phyloP scores from a whole-genome alignment of 2,888 invertebrate species.

The Orthosia cruda region DNA sequence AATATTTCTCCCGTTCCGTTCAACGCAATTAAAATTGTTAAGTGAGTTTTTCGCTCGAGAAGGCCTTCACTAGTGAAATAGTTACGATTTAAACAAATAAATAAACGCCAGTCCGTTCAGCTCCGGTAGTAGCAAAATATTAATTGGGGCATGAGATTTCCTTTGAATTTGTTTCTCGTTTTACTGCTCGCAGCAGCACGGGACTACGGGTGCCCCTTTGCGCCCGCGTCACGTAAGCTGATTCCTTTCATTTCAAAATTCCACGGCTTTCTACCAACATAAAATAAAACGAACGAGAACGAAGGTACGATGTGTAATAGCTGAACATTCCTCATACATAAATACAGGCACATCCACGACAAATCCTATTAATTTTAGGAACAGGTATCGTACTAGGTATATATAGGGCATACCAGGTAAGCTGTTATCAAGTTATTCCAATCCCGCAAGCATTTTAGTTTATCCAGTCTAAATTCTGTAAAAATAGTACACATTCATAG shows the following conservation, averaged over 20 bases:
- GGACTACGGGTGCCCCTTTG: slow-evolving; percentile 53
- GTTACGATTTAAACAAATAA: slow-evolving; percentile 59
- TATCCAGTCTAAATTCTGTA: slow-evolving; percentile 29
- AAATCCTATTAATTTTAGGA: slow-evolving; percentile 46
- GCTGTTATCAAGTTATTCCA: slow-evolving; percentile 31
- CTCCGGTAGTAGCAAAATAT: slow-evolving; percentile 65
- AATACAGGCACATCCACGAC: slow-evolving; percentile 8
- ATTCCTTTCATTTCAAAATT: slow-evolving; percentile 67
- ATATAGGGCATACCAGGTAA: slow-evolving; percentile 1
- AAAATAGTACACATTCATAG: slow-evolving; percentile 13
- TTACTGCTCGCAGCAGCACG: slow-evolving; percentile 11
- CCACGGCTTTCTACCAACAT: slow-evolving; percentile 47
- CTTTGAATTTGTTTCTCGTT: slow-evolving; percentile 73
- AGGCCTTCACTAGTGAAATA: slow-evolving; percentile 10
- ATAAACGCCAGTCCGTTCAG: slow-evolving; percentile 55
- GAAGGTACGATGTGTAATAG: slow-evolving; percentile 43
- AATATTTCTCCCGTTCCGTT: slow-evolving; percentile 10
- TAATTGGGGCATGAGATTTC: slow-evolving; percentile 77
- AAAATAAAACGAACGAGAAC: slow-evolving; percentile 52
- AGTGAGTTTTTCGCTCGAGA: slow-evolving; percentile 12
- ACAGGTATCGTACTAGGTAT: slow-evolving; percentile 13
- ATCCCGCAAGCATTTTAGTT: slow-evolving; percentile 23
- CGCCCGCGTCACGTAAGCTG: slow-evolving; percentile 67
- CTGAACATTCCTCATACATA: slow-evolving; percentile 36
- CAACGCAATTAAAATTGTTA: slow-evolving; percentile 31